These are phyloP conservation scores for Onychomys arenicola DNA, from an alignment of 2,797 vertebrate species.

Conservation along the genomic window DNA sequence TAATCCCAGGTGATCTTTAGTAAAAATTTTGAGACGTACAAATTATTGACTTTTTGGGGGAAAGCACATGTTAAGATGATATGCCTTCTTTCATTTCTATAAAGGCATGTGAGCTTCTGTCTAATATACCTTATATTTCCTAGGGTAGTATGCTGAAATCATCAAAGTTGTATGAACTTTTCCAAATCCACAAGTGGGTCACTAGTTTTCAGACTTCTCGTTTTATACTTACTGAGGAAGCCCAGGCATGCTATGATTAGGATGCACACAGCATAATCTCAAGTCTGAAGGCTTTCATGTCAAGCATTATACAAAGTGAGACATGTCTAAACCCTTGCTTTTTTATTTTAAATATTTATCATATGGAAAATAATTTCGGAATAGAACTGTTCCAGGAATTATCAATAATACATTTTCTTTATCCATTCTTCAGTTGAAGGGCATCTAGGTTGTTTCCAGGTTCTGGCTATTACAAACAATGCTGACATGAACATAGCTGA, in stretches of 20 bases:
- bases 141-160: not conserved
- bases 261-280: not conserved
- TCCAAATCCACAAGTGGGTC: not conserved
- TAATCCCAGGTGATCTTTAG: not conserved
- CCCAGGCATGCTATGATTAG: accelerated
- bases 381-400: not conserved
- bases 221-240: not conserved
- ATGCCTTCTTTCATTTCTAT: not conserved
- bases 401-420: not conserved
- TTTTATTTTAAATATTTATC: not conserved
- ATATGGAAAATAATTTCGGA: not conserved
- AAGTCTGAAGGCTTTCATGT: not conserved
- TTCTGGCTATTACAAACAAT: too few relatives aligned
- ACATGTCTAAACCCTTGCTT: not conserved
- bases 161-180: not conserved
- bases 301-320: not conserved
- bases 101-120: not conserved
- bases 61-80: not conserved
- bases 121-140: not conserved
- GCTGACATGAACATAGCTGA: too few relatives aligned
- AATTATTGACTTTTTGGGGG: not conserved
- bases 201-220: not conserved
- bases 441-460: too few relatives aligned
- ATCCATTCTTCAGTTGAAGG: too few relatives aligned
- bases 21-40: not conserved